Base-by-base conservation (phyloP, 1,140 invertebrate genomes). In the Nautilus pompilius region DNA sequence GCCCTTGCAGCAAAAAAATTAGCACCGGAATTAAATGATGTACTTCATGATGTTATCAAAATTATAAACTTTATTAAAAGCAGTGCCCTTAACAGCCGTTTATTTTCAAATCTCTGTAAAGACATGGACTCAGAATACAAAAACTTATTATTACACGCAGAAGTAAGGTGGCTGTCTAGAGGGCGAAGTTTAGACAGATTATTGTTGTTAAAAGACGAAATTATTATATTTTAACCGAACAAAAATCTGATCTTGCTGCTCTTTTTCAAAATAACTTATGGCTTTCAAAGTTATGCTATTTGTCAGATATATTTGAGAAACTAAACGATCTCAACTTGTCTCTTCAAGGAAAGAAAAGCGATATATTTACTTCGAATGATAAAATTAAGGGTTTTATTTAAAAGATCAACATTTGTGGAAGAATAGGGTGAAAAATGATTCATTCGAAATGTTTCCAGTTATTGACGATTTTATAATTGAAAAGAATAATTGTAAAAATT, bases 331-430 rank as follows among this genome's bases (percentile, higher is more conserved):
- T 49, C 48, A 49, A 49, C 48, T 49, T 49, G 48, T 49, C 20
- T 49, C 20, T 49, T 49, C 48, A 49, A 49, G 48, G 48, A 49
- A 20, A 20, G 20, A 49, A 49, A 15, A 15, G 20, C 20, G 20
- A 49, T 49, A 49, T 49, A 49, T 49, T 49, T 49, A 49, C 48
- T 49, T 49, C 48, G 8, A 49, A 49, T 49, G 48, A 49, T 49
- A 49, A 49, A 49, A 49, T 49, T 1, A 24, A 49, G 20, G n/a
- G 48, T 49, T 49, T 49, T 49, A 49, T 49, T 49, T 20, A 49
- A 49, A 49, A 49, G 48, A 49, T 49, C 20, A 49, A 49, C 48
- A 49, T 49, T 49, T n/a, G n/a, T 49, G 48, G 48, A 49, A 49
- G 20, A 49, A 20, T 20, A 49, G 48, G 48, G 48, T 15, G 8